Evolutionary conservation across 2,113 vertebrate species (phyloP).

Genomic region (Anoplopoma fimbria): DNA sequence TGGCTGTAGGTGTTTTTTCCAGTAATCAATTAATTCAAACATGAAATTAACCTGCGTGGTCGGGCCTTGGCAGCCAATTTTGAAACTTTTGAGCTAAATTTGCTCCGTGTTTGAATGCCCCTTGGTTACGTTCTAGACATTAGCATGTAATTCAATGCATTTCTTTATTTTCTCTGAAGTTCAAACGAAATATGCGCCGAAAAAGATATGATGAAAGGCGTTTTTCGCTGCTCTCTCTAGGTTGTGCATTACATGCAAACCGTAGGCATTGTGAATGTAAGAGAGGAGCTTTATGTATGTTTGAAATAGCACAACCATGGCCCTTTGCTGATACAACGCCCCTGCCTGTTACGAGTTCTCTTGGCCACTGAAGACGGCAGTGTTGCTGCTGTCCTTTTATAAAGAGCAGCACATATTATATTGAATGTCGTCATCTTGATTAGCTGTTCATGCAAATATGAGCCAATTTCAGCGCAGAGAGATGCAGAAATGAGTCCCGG

Average conservation of each 20-base stretch:
- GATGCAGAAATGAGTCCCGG: not conserved
- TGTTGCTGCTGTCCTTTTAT: not conserved
- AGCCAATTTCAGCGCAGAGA: not conserved
- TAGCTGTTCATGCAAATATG: conserved; percentile 10
- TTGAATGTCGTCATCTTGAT: conserved; percentile 10
- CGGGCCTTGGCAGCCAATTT: no score
- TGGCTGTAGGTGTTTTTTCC: not conserved
- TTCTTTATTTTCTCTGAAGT: not conserved
- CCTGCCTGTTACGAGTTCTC: not conserved
- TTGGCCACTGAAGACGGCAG: not conserved
- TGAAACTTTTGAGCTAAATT: not conserved
- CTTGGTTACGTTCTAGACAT: not conserved
- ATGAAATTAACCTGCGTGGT: not conserved
- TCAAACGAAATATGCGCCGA: not conserved
- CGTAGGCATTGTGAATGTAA: not conserved
- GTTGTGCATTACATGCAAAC: not conserved
- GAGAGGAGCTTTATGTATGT: not conserved
- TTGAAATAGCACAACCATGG: not conserved
- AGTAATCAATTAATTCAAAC: not conserved
- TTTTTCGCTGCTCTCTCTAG: not conserved
- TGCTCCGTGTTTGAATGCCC: not conserved
- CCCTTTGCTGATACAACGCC: not conserved
- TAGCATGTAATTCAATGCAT: not conserved
- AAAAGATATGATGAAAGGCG: not conserved
- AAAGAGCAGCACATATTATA: conserved; percentile 16